Evolutionary conservation across 2,797 vertebrate genomes (phyloP).

Genomic region (Balearica regulorum): DNA sequence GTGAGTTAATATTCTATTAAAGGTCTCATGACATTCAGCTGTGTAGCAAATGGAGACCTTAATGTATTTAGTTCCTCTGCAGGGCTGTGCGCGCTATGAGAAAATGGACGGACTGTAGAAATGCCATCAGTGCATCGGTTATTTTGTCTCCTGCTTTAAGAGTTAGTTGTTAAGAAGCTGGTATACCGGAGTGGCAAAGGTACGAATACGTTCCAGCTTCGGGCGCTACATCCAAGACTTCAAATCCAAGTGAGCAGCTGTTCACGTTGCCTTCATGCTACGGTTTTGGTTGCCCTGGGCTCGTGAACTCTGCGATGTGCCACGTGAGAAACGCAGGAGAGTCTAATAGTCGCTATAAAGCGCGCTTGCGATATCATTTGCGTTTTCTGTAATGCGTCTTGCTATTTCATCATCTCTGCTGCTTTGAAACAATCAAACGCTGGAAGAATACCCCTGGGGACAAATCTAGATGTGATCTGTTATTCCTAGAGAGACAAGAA

Average conservation of each 20-base stretch:
- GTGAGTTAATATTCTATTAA: background rate
- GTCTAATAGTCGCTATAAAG: background rate
- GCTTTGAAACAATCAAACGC: background rate
- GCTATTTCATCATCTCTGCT: background rate
- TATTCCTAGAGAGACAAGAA: background rate
- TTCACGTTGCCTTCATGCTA: background rate
- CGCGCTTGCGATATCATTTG: background rate
- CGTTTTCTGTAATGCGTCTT: background rate
- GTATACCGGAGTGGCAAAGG: background rate
- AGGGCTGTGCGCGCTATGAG: background rate
- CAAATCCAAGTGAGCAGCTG: background rate
- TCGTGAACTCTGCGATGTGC: background rate
- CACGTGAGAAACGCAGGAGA: background rate
- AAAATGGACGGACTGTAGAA: background rate
- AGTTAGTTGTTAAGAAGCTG: background rate
- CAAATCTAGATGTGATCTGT: background rate
- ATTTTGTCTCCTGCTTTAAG: background rate
- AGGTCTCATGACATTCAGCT: background rate
- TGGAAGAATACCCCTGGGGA: background rate
- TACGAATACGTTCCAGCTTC: background rate
- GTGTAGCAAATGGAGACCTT: background rate
- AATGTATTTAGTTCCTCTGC: background rate
- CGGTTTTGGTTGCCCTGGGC: background rate
- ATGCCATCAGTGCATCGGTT: accelerated
- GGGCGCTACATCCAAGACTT: background rate